phyloP scores from a whole-genome alignment of 2,113 vertebrate genomes.

The Glaucidium brasilianum region DNA sequence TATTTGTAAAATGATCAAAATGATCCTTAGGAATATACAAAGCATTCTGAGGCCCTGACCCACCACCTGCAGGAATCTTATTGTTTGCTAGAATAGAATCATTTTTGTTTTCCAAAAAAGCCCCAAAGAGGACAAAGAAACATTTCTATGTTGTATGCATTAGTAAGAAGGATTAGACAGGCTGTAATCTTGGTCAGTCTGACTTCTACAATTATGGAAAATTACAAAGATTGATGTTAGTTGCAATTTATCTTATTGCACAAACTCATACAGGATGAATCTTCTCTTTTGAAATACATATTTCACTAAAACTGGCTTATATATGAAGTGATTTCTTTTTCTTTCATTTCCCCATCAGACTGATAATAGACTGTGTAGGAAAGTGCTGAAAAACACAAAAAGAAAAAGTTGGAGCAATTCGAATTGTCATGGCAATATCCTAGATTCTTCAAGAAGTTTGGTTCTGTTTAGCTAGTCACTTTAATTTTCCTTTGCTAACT shows the following conservation, averaged over 20 bases:
- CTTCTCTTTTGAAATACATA: constrained; percentile 31
- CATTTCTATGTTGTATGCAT: background rate
- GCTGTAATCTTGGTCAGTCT: constrained; percentile 44
- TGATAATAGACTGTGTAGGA: constrained; percentile 56
- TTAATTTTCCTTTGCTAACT: constrained; percentile 67
- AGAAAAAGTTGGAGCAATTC: constrained; percentile 36
- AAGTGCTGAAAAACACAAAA: constrained; percentile 56
- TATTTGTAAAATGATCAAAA: background rate
- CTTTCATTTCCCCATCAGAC: constrained; percentile 35
- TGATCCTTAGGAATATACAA: background rate
- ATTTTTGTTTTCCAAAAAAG: background rate
- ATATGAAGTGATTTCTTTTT: constrained; percentile 33
- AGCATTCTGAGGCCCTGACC: background rate
- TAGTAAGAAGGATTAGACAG: background rate
- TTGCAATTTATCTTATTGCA: constrained; percentile 47
- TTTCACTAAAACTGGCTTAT: constrained; percentile 32
- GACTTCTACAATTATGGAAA: constrained; percentile 26
- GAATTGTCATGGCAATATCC: constrained; percentile 65
- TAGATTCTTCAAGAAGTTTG: constrained; percentile 63
- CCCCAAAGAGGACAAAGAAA: background rate
- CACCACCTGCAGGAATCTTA: background rate
- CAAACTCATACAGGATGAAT: background rate
- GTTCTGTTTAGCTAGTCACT: constrained; percentile 72
- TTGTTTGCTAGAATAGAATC: background rate
- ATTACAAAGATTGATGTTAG: background rate